Percentiles rank a stretch among this genome's conserved stretches.
Conservation (phyloP, 2,113 vertebrate genomes). For the Porphyrio hochstetteri region DNA sequence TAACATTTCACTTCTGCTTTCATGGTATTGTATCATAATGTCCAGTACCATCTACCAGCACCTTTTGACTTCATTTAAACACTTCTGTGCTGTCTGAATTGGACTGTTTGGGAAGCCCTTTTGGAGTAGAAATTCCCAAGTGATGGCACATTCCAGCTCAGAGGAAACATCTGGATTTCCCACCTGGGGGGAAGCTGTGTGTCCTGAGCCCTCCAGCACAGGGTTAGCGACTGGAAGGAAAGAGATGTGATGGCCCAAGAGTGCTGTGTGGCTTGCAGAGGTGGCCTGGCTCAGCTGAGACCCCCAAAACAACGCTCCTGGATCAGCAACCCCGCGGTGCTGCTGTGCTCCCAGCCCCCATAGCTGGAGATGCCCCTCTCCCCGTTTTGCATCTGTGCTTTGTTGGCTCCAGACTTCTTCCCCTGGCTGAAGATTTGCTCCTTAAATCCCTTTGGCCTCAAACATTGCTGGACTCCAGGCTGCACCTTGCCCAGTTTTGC, state of each 20-base stretch:
- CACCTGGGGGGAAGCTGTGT: background rate
- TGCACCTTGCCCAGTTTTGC: background rate
- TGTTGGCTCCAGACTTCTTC: background rate
- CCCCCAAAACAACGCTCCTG: background rate
- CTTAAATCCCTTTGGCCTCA: background rate
- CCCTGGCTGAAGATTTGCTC: background rate
- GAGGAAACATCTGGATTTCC: background rate
- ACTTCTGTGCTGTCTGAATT: background rate
- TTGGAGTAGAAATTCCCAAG: background rate
- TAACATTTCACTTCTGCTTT: background rate
- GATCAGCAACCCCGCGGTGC: background rate
- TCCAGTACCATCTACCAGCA: background rate
- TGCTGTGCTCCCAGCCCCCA: background rate
- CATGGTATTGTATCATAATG: rapidly evolving
- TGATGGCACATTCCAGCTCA: background rate
- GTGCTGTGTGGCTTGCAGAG: background rate
- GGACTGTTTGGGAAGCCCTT: background rate
- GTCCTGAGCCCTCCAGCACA: background rate
- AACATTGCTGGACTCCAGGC: background rate
- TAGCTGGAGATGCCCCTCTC: background rate
- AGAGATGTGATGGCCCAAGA: background rate
- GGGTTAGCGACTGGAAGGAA: background rate
- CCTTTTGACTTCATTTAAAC: background rate
- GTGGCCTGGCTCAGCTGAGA: background rate
- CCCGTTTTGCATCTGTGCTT: background rate